Percentiles rank a stretch among this genome's conserved stretches.
Conservation (phyloP, 2,797 vertebrate species). For the Sebastes cheni region DNA sequence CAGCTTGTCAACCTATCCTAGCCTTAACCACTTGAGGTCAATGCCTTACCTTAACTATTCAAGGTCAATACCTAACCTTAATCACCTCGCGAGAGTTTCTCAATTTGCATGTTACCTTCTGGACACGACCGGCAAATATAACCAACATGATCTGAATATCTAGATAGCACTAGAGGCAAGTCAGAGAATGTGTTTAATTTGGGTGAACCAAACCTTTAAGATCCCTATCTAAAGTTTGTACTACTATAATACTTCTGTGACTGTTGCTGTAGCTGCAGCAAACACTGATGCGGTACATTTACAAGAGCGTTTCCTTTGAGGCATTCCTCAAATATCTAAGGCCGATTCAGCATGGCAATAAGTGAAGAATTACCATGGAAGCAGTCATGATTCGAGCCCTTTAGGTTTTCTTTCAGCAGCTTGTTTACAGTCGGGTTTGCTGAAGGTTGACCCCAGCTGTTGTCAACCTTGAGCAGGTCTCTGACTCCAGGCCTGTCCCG, state of each 20-base stretch:
- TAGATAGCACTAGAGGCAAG: neutral
- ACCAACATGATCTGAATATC: neutral
- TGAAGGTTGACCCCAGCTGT: conserved; percentile 75
- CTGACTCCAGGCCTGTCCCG: conserved; percentile 75
- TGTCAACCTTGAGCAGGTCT: conserved; percentile 83
- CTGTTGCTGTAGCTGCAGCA: conserved; percentile 30
- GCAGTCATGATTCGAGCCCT: conserved; percentile 65
- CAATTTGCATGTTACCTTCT: too few relatives aligned
- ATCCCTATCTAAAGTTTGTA: conserved; percentile 31
- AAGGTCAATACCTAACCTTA: too few relatives aligned
- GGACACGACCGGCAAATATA: neutral
- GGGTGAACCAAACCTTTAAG: conserved; percentile 37
- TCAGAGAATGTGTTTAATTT: neutral
- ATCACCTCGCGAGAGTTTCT: too few relatives aligned
- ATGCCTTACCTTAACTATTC: too few relatives aligned
- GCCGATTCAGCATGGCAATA: conserved; percentile 68
- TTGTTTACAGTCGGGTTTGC: conserved; percentile 74
- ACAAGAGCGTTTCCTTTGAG: conserved; percentile 45
- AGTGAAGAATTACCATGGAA: conserved; percentile 72
- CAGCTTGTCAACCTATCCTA: too few relatives aligned
- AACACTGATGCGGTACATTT: conserved; percentile 18
- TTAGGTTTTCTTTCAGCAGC: conserved; percentile 70
- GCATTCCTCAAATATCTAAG: conserved; percentile 60
- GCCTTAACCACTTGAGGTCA: too few relatives aligned
- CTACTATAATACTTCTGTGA: conserved; percentile 32